phyloP scores from a whole-genome alignment of 2,888 invertebrate species.

The Colostygia pectinataria region DNA sequence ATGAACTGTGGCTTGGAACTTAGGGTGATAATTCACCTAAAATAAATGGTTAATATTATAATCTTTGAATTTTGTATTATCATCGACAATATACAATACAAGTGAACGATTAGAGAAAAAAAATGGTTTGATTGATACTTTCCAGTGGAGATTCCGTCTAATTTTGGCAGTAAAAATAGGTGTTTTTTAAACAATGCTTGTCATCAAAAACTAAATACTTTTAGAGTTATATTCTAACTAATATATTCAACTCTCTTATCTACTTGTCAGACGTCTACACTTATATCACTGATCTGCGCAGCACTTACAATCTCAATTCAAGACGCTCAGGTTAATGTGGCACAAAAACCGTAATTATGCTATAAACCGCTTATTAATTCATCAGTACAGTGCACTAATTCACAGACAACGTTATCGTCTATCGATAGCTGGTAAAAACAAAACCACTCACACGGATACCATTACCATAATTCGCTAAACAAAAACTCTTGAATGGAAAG shows the following conservation, averaged over 20 bases:
- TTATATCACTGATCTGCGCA: conserved; percentile 7
- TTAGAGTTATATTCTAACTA: no score
- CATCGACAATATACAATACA: no score
- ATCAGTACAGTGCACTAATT: conserved; percentile 13
- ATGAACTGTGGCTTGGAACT: conserved; percentile 1
- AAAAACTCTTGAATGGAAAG: conserved; percentile 56
- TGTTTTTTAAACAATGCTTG: no score
- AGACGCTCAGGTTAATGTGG: not conserved
- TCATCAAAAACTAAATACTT: no score
- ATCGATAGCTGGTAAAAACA: conserved; percentile 33
- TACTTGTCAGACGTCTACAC: not conserved
- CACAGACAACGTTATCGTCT: conserved; percentile 23
- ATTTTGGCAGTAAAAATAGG: no score
- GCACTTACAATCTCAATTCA: conserved; percentile 16
- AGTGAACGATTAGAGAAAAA: no score
- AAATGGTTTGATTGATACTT: no score
- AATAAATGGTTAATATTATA: not conserved
- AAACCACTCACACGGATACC: conserved; percentile 37
- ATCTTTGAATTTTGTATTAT: no score
- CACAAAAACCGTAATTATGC: conserved; percentile 15
- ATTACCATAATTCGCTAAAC: conserved; percentile 31
- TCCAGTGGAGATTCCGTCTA: no score
- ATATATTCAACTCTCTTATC: no score
- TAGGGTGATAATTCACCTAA: not conserved
- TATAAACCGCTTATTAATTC: conserved; percentile 17